A percentile compares a stretch with the other conserved stretches of the same genome.
Evolutionary conservation across 2,888 invertebrate genomes (phyloP).

Genomic region (Andricus quercusramuli): DNA sequence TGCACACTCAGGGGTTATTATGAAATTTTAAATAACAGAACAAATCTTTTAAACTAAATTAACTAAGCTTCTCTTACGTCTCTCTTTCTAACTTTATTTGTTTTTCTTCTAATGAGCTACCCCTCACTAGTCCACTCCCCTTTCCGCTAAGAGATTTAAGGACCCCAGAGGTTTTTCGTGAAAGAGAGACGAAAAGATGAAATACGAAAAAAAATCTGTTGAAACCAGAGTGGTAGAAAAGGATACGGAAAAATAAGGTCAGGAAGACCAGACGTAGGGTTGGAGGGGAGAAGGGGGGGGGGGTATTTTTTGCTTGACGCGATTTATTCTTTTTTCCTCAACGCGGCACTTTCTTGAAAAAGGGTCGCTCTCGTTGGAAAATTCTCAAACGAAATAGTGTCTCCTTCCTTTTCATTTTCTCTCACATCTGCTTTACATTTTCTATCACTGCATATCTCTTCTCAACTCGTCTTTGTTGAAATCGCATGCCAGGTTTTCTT

Average conservation of each 20-base stretch:
- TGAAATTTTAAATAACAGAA: background rate
- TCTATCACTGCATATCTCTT: conserved; percentile 12
- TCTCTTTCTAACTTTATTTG: background rate
- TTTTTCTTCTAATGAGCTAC: background rate
- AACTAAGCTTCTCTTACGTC: background rate
- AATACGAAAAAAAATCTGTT: background rate
- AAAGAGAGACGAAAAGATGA: background rate
- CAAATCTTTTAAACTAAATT: background rate
- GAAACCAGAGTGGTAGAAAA: background rate
- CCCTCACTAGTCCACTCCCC: background rate
- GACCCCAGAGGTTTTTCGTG: background rate
- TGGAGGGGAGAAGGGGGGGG: too few relatives aligned
- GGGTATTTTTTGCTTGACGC: background rate
- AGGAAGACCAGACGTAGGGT: background rate
- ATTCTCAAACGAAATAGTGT: conserved; percentile 35
- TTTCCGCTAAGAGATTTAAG: background rate
- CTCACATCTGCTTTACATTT: conserved; percentile 15
- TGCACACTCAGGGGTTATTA: too few relatives aligned
- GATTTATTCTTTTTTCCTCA: conserved; percentile 12
- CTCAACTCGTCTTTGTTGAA: conserved; percentile 12
- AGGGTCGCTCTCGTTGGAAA: background rate
- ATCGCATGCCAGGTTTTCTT: background rate
- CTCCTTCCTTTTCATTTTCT: background rate
- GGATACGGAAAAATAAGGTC: background rate
- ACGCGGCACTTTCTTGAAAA: conserved; percentile 8